Conservation (phyloP, 2,797 vertebrate species). For the Catostomus latipinnis region DNA sequence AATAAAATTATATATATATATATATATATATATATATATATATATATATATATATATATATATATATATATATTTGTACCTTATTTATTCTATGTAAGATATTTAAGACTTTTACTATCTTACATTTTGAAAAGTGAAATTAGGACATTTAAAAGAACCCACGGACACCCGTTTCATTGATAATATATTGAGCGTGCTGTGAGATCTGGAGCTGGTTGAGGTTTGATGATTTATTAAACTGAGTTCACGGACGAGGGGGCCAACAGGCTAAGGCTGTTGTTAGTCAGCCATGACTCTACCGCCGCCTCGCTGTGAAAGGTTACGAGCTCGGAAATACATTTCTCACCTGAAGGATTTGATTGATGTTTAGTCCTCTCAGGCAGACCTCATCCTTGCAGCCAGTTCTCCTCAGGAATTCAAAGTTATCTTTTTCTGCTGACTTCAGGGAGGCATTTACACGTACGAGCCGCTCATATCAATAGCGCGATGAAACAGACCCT, state of each 20-base stretch:
- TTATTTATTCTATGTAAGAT: too few relatives aligned
- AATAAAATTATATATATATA: too few relatives aligned
- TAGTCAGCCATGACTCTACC: constrained; percentile 36
- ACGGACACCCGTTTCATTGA: not conserved
- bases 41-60: too few relatives aligned
- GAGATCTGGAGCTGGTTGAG: constrained; percentile 19
- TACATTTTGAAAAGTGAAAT: too few relatives aligned
- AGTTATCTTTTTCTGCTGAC: constrained; percentile 76
- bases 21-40: too few relatives aligned
- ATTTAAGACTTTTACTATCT: too few relatives aligned
- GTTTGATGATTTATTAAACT: constrained; percentile 41
- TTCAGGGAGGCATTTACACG: constrained; percentile 67
- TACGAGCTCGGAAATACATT: constrained; percentile 21
- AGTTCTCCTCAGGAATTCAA: constrained; percentile 72
- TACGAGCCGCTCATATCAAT: constrained; percentile 82
- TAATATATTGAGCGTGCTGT: not conserved
- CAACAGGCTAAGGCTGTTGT: constrained; percentile 37
- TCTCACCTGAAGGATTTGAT: constrained; percentile 75
- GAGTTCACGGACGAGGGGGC: constrained; percentile 5
- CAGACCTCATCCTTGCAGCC: constrained; percentile 72
- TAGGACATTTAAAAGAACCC: too few relatives aligned
- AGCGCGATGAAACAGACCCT: constrained; percentile 77
- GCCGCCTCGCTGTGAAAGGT: constrained; percentile 16
- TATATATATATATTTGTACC: too few relatives aligned
- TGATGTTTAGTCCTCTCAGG: constrained; percentile 67